Evolutionary conservation across 2,888 invertebrate genomes (phyloP).

Genomic region (Ethmia dodecea): DNA sequence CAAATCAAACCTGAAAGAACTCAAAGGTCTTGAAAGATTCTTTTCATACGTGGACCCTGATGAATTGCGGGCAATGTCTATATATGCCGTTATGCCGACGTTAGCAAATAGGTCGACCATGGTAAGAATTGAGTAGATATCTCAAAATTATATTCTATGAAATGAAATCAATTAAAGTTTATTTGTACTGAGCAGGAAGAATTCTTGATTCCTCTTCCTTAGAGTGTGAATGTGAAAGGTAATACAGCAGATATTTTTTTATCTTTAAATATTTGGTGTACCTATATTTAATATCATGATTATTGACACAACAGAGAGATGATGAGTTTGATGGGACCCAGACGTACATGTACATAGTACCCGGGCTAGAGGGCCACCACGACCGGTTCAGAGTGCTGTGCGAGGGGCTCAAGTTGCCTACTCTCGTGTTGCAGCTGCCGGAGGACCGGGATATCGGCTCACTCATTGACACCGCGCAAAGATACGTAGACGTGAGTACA

Average conservation of each 20-base stretch:
- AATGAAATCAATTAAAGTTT: too few relatives aligned
- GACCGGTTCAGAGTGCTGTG: constrained; percentile 30
- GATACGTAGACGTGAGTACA: constrained; percentile 32
- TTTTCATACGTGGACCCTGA: constrained; percentile 37
- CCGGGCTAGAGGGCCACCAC: constrained; percentile 43
- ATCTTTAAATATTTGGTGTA: too few relatives aligned
- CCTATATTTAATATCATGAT: too few relatives aligned
- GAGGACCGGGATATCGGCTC: constrained; percentile 33
- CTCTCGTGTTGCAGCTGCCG: constrained; percentile 37
- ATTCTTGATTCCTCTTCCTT: too few relatives aligned
- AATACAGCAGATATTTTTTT: too few relatives aligned
- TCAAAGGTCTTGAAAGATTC: constrained; percentile 33
- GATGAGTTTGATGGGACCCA: constrained; percentile 21
- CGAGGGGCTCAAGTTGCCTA: constrained; percentile 35
- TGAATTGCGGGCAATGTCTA: constrained; percentile 41
- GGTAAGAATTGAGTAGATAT: too few relatives aligned
- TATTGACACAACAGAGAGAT: too few relatives aligned
- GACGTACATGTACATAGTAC: constrained; percentile 33
- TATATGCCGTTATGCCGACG: constrained; percentile 37
- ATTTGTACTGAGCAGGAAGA: too few relatives aligned
- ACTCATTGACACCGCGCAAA: constrained; percentile 29
- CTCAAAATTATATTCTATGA: too few relatives aligned
- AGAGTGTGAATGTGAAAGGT: too few relatives aligned
- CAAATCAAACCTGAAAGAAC: constrained; percentile 18
- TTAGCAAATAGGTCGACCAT: constrained; percentile 20